Base-by-base conservation (phyloP, 2,888 invertebrate genomes). In the Biston stratarius region DNA sequence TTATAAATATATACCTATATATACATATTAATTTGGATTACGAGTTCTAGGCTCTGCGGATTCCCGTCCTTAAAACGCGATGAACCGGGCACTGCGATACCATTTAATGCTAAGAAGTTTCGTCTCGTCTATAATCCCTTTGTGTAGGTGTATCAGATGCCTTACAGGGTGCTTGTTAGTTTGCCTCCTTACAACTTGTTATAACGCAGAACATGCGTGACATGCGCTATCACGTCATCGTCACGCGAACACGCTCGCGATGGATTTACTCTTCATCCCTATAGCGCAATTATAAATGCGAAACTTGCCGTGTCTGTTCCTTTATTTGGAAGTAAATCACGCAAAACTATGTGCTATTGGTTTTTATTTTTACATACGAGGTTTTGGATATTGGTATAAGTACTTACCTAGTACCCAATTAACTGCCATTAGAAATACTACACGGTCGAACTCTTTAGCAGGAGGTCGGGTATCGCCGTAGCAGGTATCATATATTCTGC, bases 141-240 rank as follows among this genome's bases (percentile, higher is more conserved):
- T n/a, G 48, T 36, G 61, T 61, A 15, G 14, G 68, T 69, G 66
- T 66, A 60, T 47, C 58, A 47, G 40, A 6, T n/a, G 44, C 58
- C 61, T 61, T 61, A 61, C 61, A 61, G 56, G 47, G 77, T 78
- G 86, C 88, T 91, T 89, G 91, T 90, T 91, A 88, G 89, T 88
- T 89, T 81, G 82, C 80, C 83, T 83, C 77, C 84, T 86, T 86
- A 86, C 87, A 89, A 88, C 79, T 89, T 88, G 90, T 90, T 91
- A 89, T 90, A 90, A 86, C 75, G 83, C 78, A 78, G 85, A 85
- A 89, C 91, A 90, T 88, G 92, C 92, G 91, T 92, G 92, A 92
- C 90, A 89, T 78, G 78, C 81, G 51, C 79, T 91, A 91, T 91
- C 92, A 87, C 87, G 88, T 87, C 86, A 90, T 90, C 89, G 83